Evolutionary conservation across 2,888 invertebrate species (phyloP).

Genomic region (Sisyra nigra): DNA sequence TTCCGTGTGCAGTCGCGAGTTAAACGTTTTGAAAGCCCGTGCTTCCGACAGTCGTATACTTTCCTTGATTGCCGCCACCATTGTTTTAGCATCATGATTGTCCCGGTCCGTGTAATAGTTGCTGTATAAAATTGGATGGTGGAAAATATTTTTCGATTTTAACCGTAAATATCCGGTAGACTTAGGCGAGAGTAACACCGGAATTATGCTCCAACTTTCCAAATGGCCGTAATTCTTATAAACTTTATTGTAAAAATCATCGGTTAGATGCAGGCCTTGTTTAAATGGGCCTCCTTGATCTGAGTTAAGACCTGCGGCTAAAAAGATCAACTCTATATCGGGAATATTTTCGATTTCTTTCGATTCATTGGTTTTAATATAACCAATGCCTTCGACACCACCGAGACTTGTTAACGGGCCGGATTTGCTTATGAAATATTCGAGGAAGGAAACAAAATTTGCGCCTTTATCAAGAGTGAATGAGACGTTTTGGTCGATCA

Average conservation of each 20-base stretch:
- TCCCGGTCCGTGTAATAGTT: conserved; percentile 58
- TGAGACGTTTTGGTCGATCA: conserved; percentile 28
- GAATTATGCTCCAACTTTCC: conserved; percentile 33
- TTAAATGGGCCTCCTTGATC: conserved; percentile 27
- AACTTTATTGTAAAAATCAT: conserved; percentile 4
- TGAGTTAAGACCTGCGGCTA: conserved; percentile 35
- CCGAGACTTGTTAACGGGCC: conserved; percentile 30
- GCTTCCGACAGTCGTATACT: conserved; percentile 31
- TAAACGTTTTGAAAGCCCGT: conserved; percentile 29
- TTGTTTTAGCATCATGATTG: conserved; percentile 35
- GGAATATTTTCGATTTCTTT: conserved; percentile 34
- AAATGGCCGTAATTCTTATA: conserved; percentile 25
- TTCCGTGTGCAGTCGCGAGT: conserved; percentile 23
- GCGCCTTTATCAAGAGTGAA: conserved; percentile 16
- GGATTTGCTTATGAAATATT: conserved; percentile 27
- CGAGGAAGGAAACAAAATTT: conserved; percentile 18
- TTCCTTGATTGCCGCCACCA: conserved; percentile 31
- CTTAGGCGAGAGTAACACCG: conserved; percentile 54
- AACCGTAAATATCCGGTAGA: conserved; percentile 52
- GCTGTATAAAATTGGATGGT: conserved; percentile 57
- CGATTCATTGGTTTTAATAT: conserved; percentile 35
- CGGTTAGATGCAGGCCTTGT: not conserved
- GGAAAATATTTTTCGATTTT: conserved; percentile 51
- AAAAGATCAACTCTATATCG: conserved; percentile 39
- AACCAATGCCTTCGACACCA: conserved; percentile 41